Percentiles rank a stretch among this genome's conserved stretches.
Conservation (phyloP, 2,113 vertebrate species). For the Phainopepla nitens region DNA sequence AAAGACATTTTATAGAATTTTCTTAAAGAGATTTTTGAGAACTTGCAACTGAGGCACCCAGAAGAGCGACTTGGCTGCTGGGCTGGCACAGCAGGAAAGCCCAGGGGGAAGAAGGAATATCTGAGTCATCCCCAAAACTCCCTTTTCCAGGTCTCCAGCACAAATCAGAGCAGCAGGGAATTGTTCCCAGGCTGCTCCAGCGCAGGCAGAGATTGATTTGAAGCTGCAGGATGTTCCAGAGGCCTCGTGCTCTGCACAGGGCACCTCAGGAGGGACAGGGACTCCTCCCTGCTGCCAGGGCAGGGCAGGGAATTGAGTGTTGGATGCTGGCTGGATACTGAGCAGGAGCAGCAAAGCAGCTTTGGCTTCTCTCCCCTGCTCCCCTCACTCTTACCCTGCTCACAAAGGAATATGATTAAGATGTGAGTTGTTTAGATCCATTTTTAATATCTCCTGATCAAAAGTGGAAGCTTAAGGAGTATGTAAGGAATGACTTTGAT, state of each 20-base stretch:
- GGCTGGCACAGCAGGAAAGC: neutral
- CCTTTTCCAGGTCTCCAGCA: neutral
- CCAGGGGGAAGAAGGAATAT: neutral
- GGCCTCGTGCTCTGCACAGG: neutral
- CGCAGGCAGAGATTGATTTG: neutral
- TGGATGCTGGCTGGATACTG: neutral
- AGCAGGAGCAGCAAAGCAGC: neutral
- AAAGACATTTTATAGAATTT: neutral
- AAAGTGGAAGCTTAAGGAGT: constrained; percentile 23
- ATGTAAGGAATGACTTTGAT: neutral
- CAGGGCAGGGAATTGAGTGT: neutral
- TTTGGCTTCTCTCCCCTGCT: neutral
- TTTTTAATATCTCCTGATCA: constrained; percentile 56
- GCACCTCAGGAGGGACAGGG: neutral
- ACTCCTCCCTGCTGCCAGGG: neutral
- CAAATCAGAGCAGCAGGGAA: neutral
- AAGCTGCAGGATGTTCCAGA: neutral
- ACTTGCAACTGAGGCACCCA: neutral
- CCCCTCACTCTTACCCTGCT: neutral
- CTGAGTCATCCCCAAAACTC: constrained; percentile 20
- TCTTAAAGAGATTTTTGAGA: neutral
- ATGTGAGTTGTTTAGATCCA: constrained; percentile 31
- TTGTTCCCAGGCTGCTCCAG: neutral
- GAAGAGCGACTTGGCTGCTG: neutral
- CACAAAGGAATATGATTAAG: constrained; percentile 32